These are phyloP conservation scores for Leptosomus discolor DNA, from an alignment of 2,113 vertebrate genomes.

Conservation along the genomic window DNA sequence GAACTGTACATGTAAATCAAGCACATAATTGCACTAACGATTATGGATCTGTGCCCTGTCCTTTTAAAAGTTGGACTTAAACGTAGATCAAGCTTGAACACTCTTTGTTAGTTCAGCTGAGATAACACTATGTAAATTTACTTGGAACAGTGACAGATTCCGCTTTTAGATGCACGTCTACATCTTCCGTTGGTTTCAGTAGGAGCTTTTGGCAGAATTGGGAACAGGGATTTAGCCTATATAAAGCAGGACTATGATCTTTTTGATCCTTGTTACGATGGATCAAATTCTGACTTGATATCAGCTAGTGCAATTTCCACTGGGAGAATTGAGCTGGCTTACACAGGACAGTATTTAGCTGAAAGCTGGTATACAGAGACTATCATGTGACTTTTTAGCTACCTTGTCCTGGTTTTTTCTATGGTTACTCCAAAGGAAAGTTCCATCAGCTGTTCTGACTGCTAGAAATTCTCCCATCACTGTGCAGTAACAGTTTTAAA, in stretches of 20 bases:
- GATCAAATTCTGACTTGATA: not conserved
- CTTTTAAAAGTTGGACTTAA: constrained; percentile 19
- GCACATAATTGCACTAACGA: not conserved
- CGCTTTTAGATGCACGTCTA: constrained; percentile 23
- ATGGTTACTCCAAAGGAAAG: not conserved
- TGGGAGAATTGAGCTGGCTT: not conserved
- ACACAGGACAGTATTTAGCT: not conserved
- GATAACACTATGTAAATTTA: constrained; percentile 55
- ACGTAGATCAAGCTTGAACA: not conserved
- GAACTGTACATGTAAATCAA: constrained; percentile 10
- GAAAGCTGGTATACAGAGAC: not conserved
- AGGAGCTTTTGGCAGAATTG: not conserved
- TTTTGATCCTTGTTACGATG: not conserved
- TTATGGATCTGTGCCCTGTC: not conserved
- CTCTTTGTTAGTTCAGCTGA: constrained; percentile 64
- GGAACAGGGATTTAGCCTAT: not conserved
- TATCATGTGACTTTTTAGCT: not conserved
- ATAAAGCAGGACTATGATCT: not conserved
- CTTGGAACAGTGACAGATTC: constrained; percentile 43
- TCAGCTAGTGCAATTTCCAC: not conserved
- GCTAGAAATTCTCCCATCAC: not conserved
- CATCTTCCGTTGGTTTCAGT: not conserved
- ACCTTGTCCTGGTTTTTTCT: not conserved
- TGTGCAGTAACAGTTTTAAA: not conserved
- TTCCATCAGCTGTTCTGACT: not conserved